A percentile compares a stretch with the other conserved stretches of the same genome.
phyloP scores from a whole-genome alignment of 2,797 vertebrate species.

The Enteromius fasciolatus region DNA sequence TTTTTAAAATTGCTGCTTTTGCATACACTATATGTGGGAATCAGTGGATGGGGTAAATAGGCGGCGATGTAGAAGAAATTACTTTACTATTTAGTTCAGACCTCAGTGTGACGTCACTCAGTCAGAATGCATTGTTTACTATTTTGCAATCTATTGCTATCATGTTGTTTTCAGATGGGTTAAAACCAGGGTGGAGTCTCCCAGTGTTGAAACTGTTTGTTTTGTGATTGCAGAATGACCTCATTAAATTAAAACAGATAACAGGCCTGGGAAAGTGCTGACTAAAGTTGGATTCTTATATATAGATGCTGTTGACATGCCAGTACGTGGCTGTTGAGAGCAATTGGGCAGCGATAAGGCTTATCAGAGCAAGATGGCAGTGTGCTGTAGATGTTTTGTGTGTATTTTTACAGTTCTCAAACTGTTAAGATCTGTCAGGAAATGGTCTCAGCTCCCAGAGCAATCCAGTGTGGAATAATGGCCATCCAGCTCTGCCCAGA shows the following conservation, averaged over 20 bases:
- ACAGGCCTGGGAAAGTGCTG: not conserved
- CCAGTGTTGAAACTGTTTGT: not conserved
- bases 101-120: not conserved
- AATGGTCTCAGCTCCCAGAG: conserved; percentile 4
- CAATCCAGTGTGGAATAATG: conserved; percentile 19
- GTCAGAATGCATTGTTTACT: not conserved
- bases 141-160: not conserved
- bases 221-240: conserved; percentile 22
- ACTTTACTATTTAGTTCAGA: too few species aligned
- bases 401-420: conserved; percentile 30
- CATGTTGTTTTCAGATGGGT: conserved; percentile 13
- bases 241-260: conserved; percentile 40
- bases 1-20: too few species aligned
- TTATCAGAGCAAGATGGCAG: conserved; percentile 28
- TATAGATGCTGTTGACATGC: conserved; percentile 18
- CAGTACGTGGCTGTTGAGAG: not conserved
- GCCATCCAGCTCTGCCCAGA: not conserved
- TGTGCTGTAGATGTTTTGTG: not conserved
- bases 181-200: conserved; percentile 30
- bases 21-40: too few species aligned
- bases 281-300: conserved; percentile 5
- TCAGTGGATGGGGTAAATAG: too few species aligned
- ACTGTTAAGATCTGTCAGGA: conserved; percentile 33
- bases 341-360: conserved; percentile 11
- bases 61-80: too few species aligned